Evolutionary conservation across 1,140 invertebrate species (phyloP).

Genomic region (Trichogramma pretiosum): DNA sequence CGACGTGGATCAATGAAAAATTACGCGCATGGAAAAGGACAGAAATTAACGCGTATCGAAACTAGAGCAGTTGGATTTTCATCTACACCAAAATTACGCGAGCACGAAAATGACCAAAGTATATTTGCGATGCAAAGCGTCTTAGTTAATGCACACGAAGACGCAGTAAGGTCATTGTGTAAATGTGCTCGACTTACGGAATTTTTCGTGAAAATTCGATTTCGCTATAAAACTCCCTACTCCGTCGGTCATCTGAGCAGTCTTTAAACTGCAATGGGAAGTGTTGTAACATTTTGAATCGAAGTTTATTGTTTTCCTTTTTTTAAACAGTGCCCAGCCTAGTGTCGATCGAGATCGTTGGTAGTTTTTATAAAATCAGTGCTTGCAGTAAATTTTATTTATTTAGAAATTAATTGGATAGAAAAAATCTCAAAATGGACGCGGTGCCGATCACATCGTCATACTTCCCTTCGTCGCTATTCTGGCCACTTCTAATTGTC

Average conservation of each 20-base stretch:
- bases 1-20: too few species aligned
- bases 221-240: conserved; percentile 26
- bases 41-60: too few species aligned
- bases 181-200: conserved; percentile 20
- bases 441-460: conserved; percentile 19
- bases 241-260: not conserved
- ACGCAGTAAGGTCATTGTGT: conserved; percentile 25
- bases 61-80: too few species aligned
- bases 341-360: too few species aligned
- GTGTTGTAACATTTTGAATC: too few species aligned
- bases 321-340: too few species aligned
- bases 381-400: not conserved
- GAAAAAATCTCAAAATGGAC: conserved; percentile 26
- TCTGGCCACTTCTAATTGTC: conserved; percentile 24
- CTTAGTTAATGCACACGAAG: not conserved
- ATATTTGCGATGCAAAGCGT: conserved; percentile 26
- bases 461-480: conserved; percentile 21
- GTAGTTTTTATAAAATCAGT: conserved; percentile 3
- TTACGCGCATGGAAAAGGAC: too few species aligned
- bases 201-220: conserved; percentile 20
- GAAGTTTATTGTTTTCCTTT: not conserved
- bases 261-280: not conserved
- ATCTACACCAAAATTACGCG: too few species aligned
- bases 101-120: too few species aligned
- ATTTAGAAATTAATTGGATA: not conserved